These are phyloP conservation scores for Electrophaes corylata DNA, from an alignment of 2,888 invertebrate species.

Conservation along the genomic window DNA sequence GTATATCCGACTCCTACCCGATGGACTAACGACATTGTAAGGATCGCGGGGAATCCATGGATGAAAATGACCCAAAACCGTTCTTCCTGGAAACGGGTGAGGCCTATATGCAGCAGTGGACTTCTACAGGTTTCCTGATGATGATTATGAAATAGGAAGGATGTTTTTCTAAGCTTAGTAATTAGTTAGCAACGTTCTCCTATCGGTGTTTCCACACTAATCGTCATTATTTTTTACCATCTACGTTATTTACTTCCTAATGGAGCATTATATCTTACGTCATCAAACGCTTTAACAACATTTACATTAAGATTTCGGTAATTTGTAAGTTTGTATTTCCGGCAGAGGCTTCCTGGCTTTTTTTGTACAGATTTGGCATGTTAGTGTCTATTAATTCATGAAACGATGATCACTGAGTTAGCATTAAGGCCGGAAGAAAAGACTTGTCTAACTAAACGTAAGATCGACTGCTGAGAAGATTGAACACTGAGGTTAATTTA, in stretches of 20 bases:
- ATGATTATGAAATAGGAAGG: too few species aligned
- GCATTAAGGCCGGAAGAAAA: neutral
- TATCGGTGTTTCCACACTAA: constrained; percentile 23
- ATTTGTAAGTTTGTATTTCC: constrained; percentile 33
- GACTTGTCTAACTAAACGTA: neutral
- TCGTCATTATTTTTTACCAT: constrained; percentile 20
- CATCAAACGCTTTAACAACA: constrained; percentile 26
- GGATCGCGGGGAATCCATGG: too few species aligned
- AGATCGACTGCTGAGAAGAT: too few species aligned
- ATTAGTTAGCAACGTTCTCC: constrained; percentile 11
- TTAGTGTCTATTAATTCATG: neutral
- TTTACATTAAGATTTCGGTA: constrained; percentile 26
- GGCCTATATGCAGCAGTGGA: too few species aligned
- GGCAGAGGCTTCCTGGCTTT: constrained; percentile 29
- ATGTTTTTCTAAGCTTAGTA: too few species aligned
- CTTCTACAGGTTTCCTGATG: too few species aligned
- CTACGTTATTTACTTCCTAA: constrained; percentile 41
- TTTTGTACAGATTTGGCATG: constrained; percentile 5
- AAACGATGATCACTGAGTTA: neutral
- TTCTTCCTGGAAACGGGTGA: too few species aligned
- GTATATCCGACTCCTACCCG: too few species aligned
- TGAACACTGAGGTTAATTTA: too few species aligned
- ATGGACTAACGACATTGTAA: too few species aligned
- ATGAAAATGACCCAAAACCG: too few species aligned
- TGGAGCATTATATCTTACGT: constrained; percentile 41